These are phyloP conservation scores for Embidobia sp. DNA, from an alignment of 2,888 invertebrate genomes.

Conservation along the genomic window DNA sequence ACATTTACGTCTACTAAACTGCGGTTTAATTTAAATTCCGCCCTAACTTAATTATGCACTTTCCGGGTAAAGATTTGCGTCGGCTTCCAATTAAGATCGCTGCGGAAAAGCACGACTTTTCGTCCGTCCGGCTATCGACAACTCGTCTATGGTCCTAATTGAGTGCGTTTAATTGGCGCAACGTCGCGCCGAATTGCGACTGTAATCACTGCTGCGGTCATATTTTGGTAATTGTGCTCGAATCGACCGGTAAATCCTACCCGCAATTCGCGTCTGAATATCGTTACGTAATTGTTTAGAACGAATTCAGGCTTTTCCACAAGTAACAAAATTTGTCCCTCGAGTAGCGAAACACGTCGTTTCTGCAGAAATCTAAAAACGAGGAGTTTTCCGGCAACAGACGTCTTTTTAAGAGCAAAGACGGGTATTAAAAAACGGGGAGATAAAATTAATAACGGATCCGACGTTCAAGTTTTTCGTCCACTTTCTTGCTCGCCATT, in stretches of 20 bases:
- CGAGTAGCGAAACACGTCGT: no score
- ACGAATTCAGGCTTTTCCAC: no score
- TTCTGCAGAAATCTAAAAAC: no score
- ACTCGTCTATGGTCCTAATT: constrained; percentile 22
- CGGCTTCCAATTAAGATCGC: constrained; percentile 13
- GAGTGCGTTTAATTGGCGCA: constrained; percentile 29
- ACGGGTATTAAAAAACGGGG: no score
- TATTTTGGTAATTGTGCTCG: constrained; percentile 39
- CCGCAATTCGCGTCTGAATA: constrained; percentile 8
- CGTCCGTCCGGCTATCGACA: constrained; percentile 14
- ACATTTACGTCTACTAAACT: constrained; percentile 22
- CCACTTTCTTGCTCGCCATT: no score
- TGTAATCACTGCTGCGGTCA: constrained; percentile 34
- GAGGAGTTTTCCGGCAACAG: no score
- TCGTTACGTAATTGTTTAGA: constrained; percentile 29
- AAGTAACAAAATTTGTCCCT: no score
- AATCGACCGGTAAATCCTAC: constrained; percentile 25
- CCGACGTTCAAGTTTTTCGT: no score
- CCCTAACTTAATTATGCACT: constrained; percentile 24
- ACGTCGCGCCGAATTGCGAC: constrained; percentile 31
- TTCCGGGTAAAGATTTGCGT: constrained; percentile 5
- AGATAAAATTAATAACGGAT: no score
- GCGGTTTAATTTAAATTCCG: constrained; percentile 41
- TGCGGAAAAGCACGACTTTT: not conserved
- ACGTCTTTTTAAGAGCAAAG: no score